Evolutionary conservation across 2,113 vertebrate species (phyloP).

Genomic region (Gorsachius goisagi): DNA sequence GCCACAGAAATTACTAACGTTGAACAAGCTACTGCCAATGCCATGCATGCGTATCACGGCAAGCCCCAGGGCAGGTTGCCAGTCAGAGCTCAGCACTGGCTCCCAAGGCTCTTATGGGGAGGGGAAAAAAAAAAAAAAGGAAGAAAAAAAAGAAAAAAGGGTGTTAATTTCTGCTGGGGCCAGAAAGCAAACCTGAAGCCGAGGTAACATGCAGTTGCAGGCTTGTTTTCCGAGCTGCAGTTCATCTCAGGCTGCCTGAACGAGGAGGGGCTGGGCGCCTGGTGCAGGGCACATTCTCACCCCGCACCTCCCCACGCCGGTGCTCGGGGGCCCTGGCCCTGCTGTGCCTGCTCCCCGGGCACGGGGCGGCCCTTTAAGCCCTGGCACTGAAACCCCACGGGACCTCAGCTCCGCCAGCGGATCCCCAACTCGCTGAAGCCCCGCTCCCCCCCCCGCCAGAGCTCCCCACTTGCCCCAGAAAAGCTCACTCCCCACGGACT

Average conservation of each 20-base stretch:
- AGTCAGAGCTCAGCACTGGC: neutral
- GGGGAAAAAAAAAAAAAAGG: neutral
- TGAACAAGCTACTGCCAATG: fast-evolving
- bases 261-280: neutral
- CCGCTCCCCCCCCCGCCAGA: neutral
- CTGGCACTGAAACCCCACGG: neutral
- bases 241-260: neutral
- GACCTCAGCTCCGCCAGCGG: neutral
- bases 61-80: neutral
- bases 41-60: neutral
- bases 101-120: neutral
- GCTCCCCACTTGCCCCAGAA: neutral
- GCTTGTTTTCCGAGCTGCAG: neutral
- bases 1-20: fast-evolving
- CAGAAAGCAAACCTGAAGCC: neutral
- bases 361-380: neutral
- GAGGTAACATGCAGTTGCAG: fast-evolving
- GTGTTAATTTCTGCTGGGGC: neutral
- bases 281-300: fast-evolving
- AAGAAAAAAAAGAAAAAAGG: neutral
- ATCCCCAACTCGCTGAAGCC: neutral
- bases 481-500: neutral
- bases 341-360: too few species aligned
- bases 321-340: too few species aligned
- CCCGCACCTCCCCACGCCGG: neutral